phyloP scores from a whole-genome alignment of 2,113 vertebrate genomes.

The Bubalus kerabau region DNA sequence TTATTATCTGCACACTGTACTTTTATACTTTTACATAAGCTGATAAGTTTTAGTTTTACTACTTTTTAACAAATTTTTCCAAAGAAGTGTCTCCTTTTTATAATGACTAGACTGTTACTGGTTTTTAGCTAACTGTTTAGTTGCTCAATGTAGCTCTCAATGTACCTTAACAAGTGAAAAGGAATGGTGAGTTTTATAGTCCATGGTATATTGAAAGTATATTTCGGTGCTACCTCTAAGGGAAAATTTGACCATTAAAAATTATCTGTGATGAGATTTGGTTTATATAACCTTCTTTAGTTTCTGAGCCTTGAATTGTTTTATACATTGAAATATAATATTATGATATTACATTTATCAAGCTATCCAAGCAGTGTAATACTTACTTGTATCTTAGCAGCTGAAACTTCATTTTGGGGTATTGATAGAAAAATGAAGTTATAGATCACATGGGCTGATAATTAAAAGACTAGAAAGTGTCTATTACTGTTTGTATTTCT shows the following conservation, averaged over 20 bases:
- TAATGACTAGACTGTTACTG: not conserved
- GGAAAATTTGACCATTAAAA: not conserved
- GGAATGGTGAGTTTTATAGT: not conserved
- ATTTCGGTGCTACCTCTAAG: not conserved
- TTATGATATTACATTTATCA: not conserved
- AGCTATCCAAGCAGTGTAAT: not conserved
- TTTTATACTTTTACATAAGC: not conserved
- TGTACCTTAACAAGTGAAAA: not conserved
- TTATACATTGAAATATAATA: not conserved
- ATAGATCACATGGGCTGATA: not conserved
- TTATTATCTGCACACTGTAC: not conserved
- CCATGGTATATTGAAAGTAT: not conserved
- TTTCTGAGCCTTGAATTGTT: constrained; percentile 16
- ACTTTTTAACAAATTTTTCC: not conserved
- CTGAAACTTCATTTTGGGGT: constrained; percentile 10
- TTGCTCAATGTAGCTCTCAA: not conserved
- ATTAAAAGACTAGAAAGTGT: not conserved
- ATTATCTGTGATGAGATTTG: not conserved
- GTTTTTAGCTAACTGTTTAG: not conserved
- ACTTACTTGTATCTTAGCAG: not conserved
- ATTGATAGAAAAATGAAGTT: not conserved
- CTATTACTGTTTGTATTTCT: not conserved
- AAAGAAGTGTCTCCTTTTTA: not conserved
- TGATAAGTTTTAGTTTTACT: not conserved
- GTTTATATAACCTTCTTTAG: not conserved